These are phyloP conservation scores for Himalopsyche kuldschensis DNA, from an alignment of 2,888 invertebrate species.

Conservation along the genomic window DNA sequence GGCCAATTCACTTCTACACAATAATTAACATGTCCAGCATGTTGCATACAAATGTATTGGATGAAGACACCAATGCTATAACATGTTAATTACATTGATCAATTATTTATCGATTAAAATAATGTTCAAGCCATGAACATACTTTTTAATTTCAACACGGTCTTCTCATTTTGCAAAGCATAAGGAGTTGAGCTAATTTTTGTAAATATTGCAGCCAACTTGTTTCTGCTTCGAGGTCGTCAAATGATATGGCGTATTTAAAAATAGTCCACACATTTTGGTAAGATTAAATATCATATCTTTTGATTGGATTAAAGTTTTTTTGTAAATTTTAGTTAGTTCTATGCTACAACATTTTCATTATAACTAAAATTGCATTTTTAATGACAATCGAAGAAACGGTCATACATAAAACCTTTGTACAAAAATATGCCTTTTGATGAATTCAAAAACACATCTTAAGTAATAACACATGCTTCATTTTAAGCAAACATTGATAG, in stretches of 20 bases:
- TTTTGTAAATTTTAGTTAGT: not conserved
- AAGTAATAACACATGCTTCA: too few species aligned
- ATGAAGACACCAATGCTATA: not conserved
- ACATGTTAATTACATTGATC: too few species aligned
- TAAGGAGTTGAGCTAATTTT: too few species aligned
- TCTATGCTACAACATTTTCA: not conserved
- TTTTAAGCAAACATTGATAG: too few species aligned
- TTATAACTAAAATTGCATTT: not conserved
- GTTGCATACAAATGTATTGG: not conserved
- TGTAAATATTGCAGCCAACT: too few species aligned
- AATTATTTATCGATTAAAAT: too few species aligned
- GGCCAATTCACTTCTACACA: not conserved
- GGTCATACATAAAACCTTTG: not conserved
- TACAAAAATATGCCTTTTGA: not conserved
- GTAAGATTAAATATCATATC: not conserved
- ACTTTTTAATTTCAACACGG: too few species aligned
- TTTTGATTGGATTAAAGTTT: not conserved
- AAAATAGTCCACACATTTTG: not conserved
- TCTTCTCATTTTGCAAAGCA: too few species aligned
- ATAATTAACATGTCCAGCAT: slow-evolving; percentile 8
- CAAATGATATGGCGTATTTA: not conserved
- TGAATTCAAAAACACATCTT: not conserved
- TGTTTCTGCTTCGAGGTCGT: too few species aligned
- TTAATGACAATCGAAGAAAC: not conserved
- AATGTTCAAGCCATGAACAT: too few species aligned